phyloP scores from a whole-genome alignment of 2,888 invertebrate species.

The Drosophila pegasa region DNA sequence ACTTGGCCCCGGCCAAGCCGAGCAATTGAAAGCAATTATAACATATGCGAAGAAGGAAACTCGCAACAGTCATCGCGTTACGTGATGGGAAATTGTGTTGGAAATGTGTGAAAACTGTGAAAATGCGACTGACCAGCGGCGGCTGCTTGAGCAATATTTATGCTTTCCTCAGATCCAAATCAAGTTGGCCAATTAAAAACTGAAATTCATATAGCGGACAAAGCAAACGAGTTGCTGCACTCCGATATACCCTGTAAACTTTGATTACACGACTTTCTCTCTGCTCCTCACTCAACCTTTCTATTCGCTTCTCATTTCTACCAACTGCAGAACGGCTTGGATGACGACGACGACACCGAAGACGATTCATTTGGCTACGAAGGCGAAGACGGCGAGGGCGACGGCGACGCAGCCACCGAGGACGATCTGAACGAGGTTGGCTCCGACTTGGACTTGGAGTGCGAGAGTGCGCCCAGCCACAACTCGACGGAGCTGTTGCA shows the following conservation, averaged over 20 bases:
- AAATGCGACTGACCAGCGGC: slow-evolving; percentile 46
- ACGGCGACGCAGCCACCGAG: slow-evolving; percentile 78
- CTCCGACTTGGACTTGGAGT: slow-evolving; percentile 78
- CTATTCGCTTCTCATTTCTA: background rate
- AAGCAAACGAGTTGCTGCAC: background rate
- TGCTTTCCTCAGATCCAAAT: slow-evolving; percentile 54
- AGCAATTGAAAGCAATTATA: slow-evolving; percentile 75
- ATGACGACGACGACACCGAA: slow-evolving; percentile 75
- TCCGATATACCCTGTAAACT: slow-evolving; percentile 14
- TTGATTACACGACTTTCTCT: background rate
- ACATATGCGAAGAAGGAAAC: slow-evolving; percentile 62
- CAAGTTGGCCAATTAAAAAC: slow-evolving; percentile 69
- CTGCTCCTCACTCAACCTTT: background rate
- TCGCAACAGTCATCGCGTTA: slow-evolving; percentile 43
- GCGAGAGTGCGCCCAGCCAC: slow-evolving; percentile 65
- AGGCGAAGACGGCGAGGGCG: slow-evolving; percentile 60
- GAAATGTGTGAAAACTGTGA: slow-evolving; percentile 37
- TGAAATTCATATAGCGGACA: slow-evolving; percentile 41
- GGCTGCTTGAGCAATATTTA: slow-evolving; percentile 44
- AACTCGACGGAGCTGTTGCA: slow-evolving; percentile 71
- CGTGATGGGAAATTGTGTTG: slow-evolving; percentile 45
- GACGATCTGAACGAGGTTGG: slow-evolving; percentile 81
- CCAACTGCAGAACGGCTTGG: slow-evolving; percentile 70
- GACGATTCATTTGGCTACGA: slow-evolving; percentile 75
- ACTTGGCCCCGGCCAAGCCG: slow-evolving; percentile 44